Percentiles rank a stretch among this genome's conserved stretches.
These are phyloP conservation scores for Balaenoptera acutorostrata DNA, from an alignment of 2,113 vertebrate genomes.

Conservation along the genomic window DNA sequence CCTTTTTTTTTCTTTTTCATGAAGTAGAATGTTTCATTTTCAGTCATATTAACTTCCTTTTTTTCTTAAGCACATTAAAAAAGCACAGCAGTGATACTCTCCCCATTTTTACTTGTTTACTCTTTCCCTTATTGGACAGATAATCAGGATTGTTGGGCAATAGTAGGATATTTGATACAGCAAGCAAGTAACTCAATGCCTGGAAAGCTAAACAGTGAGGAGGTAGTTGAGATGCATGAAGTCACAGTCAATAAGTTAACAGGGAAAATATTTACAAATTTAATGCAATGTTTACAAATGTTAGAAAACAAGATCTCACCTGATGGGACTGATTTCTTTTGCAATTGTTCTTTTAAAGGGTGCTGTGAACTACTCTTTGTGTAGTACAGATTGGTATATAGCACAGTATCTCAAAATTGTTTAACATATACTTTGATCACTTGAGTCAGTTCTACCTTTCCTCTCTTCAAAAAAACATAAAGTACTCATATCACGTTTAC, in stretches of 20 bases:
- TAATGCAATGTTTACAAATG: background rate
- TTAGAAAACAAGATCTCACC: background rate
- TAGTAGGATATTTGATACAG: background rate
- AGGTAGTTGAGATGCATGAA: background rate
- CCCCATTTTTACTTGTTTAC: background rate
- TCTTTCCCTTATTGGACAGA: background rate
- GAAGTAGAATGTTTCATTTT: conserved; percentile 6
- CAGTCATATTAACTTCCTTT: background rate
- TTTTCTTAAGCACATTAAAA: background rate
- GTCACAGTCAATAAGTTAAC: background rate
- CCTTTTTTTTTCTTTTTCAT: background rate
- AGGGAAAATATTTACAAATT: background rate
- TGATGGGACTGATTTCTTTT: background rate
- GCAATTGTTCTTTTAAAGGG: background rate
- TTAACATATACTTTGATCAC: background rate
- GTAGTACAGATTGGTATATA: background rate
- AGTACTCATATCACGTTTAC: conserved; percentile 20
- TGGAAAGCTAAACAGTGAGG: background rate
- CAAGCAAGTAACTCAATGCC: background rate
- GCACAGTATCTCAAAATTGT: background rate
- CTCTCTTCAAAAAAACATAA: background rate
- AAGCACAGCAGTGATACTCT: background rate
- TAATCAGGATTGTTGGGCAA: background rate
- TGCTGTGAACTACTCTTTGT: background rate
- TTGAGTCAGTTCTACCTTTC: background rate